Evolutionary conservation across 2,113 vertebrate genomes (phyloP), one percentile per base, ranked within the genome.

Genomic region (Ceyx cyanopectus): DNA sequence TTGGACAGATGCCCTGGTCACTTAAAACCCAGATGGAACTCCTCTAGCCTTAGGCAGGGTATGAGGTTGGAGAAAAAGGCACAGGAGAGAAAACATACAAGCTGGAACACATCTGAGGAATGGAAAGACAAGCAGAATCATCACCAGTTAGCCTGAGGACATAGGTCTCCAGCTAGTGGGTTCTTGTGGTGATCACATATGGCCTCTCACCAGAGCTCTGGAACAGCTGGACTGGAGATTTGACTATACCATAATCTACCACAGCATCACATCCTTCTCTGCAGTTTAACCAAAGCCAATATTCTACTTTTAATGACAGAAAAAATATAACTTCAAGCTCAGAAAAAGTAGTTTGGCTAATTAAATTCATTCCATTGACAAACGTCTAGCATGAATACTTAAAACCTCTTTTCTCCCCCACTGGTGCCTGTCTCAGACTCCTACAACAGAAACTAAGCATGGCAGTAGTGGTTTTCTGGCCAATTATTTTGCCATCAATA

Each of bases 1-100:
- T 91, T 94, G 84, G 90, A 94, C 77, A 92, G 79, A 40, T 93
- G 85, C 88, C 81, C 69, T 41, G 45, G 81, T 92, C 75, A 85
- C 76, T 88, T 87, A 89, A 87, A 92, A 82, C 62, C 85, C 81
- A 97, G 95, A 94, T 85, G 53, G 96, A 97, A 91, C 43, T 87
- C 67, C 84, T 77, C 78, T 90, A 84, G 89, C 83, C 72, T 46
- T 9, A 82, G 79, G 81, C 70, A 93, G 74, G 29, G 93, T 58
- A 75, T 3, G 3, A 57, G 29, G 53, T 32, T 56, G 56, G 67
- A 76, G 50, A 85, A 81, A 73, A 76, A 63, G 60, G 67, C 81
- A 85, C 10, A 4, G 20, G 60, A 94, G 67, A 69, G 83, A 63
- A 67, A 92, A 90, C 24, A 65, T 1, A 18, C 73, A 85, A 78